Evolutionary conservation across 1,140 invertebrate genomes (phyloP), one percentile per base, ranked within the genome.

Genomic region (Aphaenogaster floridana): DNA sequence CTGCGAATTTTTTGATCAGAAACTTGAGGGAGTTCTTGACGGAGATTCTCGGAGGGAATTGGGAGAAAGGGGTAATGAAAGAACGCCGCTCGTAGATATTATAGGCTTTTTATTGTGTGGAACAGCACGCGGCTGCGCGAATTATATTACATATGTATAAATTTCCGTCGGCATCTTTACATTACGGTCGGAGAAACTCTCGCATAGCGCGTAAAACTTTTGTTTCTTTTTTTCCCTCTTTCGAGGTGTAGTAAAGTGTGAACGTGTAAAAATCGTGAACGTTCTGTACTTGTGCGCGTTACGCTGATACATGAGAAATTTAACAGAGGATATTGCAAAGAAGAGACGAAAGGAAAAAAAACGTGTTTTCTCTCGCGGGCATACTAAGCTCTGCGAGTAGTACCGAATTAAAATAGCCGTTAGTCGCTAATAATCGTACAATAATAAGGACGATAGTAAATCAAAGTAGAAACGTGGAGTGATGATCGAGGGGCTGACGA

Each of bases 121-220:
- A 91, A 92, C 92, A 93, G 89, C 92, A 90, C 89, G 50, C 64
- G 66, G 89, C 89, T 92, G 91, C 78, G 77, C 90, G 92, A 94
- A 94, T 94, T 94, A 94, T 94, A 94, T 94, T 94, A 94, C 94
- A 94, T 94, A 94, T 94, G 92, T 94, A 94, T 94, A 94, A 94
- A 94, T 90, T 94, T 94, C 92, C 92, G 93, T 94, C 91, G 90
- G 93, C 91, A 92, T 94, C 91, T 93, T 94, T 93, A 93, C 92
- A 93, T 84, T 90, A 92, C 92, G 88, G 90, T 92, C 86, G 86
- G 76, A 93, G 88, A 90, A 86, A 93, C 91, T 91, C 91, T 92
- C 77, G 45, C 92, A 93, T 93, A 90, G 90, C 90, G 57, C 91
- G 92, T 93, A 91, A 91, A 93, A 90, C 71, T 69, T 78, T 76